Evolutionary conservation across 1,140 invertebrate genomes (phyloP).

Genomic region (Wasmannia auropunctata): DNA sequence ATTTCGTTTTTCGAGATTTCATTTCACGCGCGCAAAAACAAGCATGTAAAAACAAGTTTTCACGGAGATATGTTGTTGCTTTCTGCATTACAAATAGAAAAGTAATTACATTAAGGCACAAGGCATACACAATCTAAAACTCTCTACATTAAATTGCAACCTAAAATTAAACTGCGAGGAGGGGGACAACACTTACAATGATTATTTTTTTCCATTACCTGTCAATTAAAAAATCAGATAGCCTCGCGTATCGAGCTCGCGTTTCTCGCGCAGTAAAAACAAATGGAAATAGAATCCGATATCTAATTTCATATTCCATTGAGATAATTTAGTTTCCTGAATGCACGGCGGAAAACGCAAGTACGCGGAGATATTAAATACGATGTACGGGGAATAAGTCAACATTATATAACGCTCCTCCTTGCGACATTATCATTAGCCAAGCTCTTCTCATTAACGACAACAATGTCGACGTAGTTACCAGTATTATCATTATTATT

Average conservation of each 20-base stretch:
- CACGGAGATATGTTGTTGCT: background rate
- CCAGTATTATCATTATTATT: constrained; percentile 59
- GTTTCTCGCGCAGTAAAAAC: background rate
- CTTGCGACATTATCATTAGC: constrained; percentile 61
- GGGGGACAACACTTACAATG: background rate
- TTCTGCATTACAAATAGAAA: constrained; percentile 16
- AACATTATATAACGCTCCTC: constrained; percentile 55
- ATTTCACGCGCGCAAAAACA: background rate
- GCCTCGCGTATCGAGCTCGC: background rate
- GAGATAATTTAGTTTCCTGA: constrained; percentile 36
- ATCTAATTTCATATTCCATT: constrained; percentile 48
- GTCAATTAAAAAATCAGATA: constrained; percentile 26
- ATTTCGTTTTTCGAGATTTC: constrained; percentile 8
- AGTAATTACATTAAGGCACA: constrained; percentile 42
- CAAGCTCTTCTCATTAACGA: constrained; percentile 61
- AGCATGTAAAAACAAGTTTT: constrained; percentile 4
- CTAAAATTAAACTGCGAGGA: constrained; percentile 7
- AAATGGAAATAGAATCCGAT: constrained; percentile 16
- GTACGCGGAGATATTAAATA: constrained; percentile 31
- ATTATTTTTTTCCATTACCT: constrained; percentile 17
- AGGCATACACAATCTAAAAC: constrained; percentile 10
- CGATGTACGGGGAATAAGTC: constrained; percentile 55
- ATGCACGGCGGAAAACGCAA: constrained; percentile 25
- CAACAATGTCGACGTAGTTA: constrained; percentile 56
- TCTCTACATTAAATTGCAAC: constrained; percentile 21